Evolutionary conservation across 2,113 vertebrate genomes (phyloP).

Genomic region (Acrocephalus arundinaceus): DNA sequence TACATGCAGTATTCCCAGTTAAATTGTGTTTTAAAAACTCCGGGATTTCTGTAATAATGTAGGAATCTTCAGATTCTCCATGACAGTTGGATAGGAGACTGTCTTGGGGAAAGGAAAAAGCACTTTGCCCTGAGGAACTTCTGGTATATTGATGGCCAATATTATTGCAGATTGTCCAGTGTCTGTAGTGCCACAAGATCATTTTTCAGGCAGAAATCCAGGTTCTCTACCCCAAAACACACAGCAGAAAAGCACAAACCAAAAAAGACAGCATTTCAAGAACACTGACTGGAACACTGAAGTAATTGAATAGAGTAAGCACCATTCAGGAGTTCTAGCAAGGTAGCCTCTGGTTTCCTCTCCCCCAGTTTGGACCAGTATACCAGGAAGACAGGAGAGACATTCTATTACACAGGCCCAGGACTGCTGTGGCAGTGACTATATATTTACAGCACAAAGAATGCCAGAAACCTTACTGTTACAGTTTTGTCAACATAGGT

Average conservation of each 20-base stretch:
- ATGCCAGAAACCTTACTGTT: not conserved
- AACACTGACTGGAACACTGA: not conserved
- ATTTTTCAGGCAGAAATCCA: not conserved
- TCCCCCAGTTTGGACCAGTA: not conserved
- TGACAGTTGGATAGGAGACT: not conserved
- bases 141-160: not conserved
- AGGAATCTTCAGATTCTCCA: not conserved
- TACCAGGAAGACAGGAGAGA: not conserved
- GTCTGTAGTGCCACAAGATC: not conserved
- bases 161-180: not conserved
- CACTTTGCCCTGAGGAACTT: not conserved
- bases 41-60: not conserved
- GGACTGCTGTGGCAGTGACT: not conserved
- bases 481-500: not conserved
- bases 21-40: not conserved
- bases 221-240: not conserved
- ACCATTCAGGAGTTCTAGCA: not conserved
- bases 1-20: not conserved
- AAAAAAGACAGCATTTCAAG: not conserved
- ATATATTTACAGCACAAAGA: not conserved
- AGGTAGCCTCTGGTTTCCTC: not conserved
- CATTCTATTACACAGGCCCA: not conserved
- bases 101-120: not conserved
- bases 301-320: not conserved
- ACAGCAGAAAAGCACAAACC: not conserved